Evolutionary conservation across 2,113 vertebrate genomes (phyloP).

Genomic region (Muntiacus muntjak): DNA sequence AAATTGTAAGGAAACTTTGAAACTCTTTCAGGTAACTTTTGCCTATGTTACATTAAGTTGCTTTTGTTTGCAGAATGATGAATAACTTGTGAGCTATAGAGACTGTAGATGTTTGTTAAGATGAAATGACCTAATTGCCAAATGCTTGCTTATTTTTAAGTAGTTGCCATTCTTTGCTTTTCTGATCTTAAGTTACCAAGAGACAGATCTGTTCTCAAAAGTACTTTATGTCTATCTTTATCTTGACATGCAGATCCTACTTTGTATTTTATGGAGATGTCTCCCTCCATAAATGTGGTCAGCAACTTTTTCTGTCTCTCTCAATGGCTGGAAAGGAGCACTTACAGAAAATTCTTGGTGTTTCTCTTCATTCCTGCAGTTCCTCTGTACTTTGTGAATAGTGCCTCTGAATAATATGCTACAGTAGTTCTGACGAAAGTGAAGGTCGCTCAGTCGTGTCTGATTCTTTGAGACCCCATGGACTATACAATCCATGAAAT

Average conservation of each 20-base stretch:
- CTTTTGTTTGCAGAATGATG: background rate
- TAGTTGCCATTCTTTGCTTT: background rate
- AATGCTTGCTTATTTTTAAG: background rate
- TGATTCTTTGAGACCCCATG: background rate
- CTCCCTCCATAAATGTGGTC: background rate
- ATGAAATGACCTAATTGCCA: background rate
- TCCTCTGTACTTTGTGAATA: background rate
- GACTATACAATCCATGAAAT: background rate
- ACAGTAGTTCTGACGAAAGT: accelerated
- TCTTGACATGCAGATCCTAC: background rate
- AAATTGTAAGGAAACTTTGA: background rate
- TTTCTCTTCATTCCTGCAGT: background rate
- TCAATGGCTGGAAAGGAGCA: background rate
- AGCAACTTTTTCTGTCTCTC: background rate
- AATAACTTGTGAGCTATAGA: background rate
- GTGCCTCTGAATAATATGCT: background rate
- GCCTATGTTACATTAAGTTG: background rate
- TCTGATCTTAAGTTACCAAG: background rate
- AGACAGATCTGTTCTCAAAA: background rate
- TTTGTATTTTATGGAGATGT: background rate
- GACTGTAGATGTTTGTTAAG: background rate
- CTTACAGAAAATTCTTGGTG: background rate
- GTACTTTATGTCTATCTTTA: background rate
- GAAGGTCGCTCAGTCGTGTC: background rate
- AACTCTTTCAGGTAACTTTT: background rate